Evolutionary conservation across 2,888 invertebrate genomes (phyloP).

Genomic region (Mayetiola destructor): DNA sequence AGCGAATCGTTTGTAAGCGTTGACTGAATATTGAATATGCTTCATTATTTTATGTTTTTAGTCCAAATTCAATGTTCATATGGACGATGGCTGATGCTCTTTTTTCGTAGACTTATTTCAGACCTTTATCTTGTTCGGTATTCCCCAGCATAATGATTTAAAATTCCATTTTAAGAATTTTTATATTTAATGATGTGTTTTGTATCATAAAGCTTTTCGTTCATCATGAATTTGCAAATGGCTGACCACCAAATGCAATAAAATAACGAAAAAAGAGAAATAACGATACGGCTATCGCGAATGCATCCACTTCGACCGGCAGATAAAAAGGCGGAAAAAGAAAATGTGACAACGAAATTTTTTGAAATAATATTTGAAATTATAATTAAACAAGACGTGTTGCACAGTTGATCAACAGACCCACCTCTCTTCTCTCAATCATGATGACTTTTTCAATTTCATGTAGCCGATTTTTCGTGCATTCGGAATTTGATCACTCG

Average conservation of each 20-base stretch:
- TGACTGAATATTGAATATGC: background rate
- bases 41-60: background rate
- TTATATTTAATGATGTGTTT: slow-evolving; percentile 38
- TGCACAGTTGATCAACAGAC: too few species aligned
- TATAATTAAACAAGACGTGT: too few species aligned
- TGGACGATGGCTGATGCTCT: background rate
- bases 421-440: too few species aligned
- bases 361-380: background rate
- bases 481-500: too few species aligned
- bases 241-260: background rate
- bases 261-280: too few species aligned
- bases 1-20: background rate
- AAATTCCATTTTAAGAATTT: slow-evolving; percentile 38
- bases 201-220: slow-evolving; percentile 20
- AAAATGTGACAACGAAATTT: background rate
- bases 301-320: too few species aligned
- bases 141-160: slow-evolving; percentile 29
- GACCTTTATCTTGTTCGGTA: background rate
- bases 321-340: background rate
- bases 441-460: too few species aligned
- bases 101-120: background rate
- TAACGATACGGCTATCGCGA: background rate
- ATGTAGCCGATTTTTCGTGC: too few species aligned
- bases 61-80: background rate
- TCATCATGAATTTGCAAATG: slow-evolving; percentile 9